Base-by-base conservation (phyloP, 2,113 vertebrate genomes). In the Corythornis cristatus region DNA sequence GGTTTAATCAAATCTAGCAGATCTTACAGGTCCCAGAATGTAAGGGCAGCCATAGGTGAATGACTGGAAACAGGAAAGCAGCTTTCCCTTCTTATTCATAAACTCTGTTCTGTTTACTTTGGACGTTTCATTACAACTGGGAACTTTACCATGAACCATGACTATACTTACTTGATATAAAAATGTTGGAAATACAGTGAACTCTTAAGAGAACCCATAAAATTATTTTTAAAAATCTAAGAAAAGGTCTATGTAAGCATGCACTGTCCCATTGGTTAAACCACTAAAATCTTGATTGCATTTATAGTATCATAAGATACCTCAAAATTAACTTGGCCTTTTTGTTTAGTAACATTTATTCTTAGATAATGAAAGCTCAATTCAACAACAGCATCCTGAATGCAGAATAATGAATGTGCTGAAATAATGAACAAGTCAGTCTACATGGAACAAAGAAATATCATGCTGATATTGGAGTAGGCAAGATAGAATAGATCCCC, bases 51-150 rank as follows among this genome's bases (percentile, higher is more conserved):
- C 54, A 6, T 4, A 37, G 26, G 33, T 9, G 84, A 82, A 42
- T 0, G 0, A 71, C 2, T 40, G 14, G 20, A 42, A 80, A 72
- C 3, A 31, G 10, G 20, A 71, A 13, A 65, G 45, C 18, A 77
- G 43, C 21, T 62, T 84, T 53, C 35, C 29, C n/a, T 84, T 51
- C 60, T 37, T 48, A 50, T 78, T 88, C 21, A 67, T 22, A 20
- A 23, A 35, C 12, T 46, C 3, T 1, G 2, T 20, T 58, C 19
- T 50, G 31, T 8, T 62, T 40, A 70, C 42, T 70, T 53, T 12
- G 45, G 3, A n/a, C 21, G 13, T 68, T 48, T 68, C 45, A 48
- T 56, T 65, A 73, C 23, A 43, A 70, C 53, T 85, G 31, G 48
- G 10, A 76, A 43, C 18, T 75, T 65, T 4, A 22, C 18, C 35